Percentiles rank a stretch among this genome's conserved stretches.
These are phyloP conservation scores for Rhadina sibilatrix DNA, from an alignment of 2,113 vertebrate species.

Conservation along the genomic window DNA sequence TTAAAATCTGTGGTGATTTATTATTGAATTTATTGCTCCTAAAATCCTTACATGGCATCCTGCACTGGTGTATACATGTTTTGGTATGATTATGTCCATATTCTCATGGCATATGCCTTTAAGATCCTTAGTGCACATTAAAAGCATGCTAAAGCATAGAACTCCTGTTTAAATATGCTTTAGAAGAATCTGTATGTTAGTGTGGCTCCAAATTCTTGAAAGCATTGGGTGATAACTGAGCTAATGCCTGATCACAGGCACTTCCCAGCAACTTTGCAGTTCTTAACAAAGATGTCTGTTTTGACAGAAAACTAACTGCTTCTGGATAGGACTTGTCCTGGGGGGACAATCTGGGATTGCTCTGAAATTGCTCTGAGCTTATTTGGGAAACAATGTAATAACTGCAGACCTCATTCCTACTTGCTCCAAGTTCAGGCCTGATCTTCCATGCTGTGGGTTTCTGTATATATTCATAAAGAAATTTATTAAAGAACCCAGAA, in stretches of 20 bases:
- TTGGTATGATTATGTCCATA: neutral
- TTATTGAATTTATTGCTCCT: neutral
- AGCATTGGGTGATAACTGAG: neutral
- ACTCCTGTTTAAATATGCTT: neutral
- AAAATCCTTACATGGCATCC: neutral
- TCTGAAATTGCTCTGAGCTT: neutral
- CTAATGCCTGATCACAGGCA: neutral
- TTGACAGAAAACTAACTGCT: neutral
- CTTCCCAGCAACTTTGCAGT: neutral
- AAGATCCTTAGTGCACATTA: neutral
- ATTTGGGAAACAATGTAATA: neutral
- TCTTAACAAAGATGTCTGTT: neutral
- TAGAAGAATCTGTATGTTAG: neutral
- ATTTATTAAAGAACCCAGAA: accelerated
- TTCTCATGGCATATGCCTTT: neutral
- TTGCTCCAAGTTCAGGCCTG: neutral
- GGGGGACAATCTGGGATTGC: neutral
- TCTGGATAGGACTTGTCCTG: neutral
- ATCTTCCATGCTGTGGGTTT: neutral
- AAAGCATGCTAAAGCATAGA: neutral
- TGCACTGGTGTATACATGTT: accelerated
- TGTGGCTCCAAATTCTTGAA: neutral
- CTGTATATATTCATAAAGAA: neutral
- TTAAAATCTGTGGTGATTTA: neutral
- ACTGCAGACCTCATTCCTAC: neutral